These are phyloP conservation scores for Nephrocerus scutellatus DNA, from an alignment of 2,888 invertebrate species.

Conservation along the genomic window DNA sequence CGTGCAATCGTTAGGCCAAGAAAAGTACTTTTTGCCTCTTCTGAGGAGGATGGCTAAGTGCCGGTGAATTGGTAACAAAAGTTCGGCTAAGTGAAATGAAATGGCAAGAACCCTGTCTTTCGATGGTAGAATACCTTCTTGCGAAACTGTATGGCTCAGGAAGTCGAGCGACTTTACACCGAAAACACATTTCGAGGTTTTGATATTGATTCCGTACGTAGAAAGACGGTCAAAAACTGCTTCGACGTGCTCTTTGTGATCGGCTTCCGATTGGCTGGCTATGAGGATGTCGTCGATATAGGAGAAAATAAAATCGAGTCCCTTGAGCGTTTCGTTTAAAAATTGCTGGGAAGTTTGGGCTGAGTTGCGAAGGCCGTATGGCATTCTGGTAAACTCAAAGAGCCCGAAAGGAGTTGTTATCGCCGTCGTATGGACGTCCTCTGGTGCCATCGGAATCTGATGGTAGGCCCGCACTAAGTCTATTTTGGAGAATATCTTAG, in stretches of 20 bases:
- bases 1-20: too few species aligned
- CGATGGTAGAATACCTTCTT: background rate
- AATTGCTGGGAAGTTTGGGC: constrained; percentile 13
- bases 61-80: too few species aligned
- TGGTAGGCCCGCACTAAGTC: constrained; percentile 14
- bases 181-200: constrained; percentile 4
- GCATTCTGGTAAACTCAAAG: constrained; percentile 13
- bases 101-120: constrained; percentile 6
- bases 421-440: constrained; percentile 12
- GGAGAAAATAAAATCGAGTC: constrained; percentile 10
- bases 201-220: constrained; percentile 1
- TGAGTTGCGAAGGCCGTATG: constrained; percentile 8
- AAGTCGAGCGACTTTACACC: constrained; percentile 1
- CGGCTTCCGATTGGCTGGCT: constrained; percentile 17
- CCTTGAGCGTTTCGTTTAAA: constrained; percentile 9
- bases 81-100: background rate
- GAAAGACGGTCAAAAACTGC: constrained; percentile 2
- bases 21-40: too few species aligned
- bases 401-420: constrained; percentile 15
- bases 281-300: constrained; percentile 30
- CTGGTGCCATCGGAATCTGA: constrained; percentile 16
- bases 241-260: constrained; percentile 23
- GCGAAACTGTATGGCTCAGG: constrained; percentile 3
- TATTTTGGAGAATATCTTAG: constrained; percentile 12
- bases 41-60: too few species aligned